Percentiles rank a stretch among this genome's conserved stretches.
Conservation (phyloP, 1,140 invertebrate species). For the Scaptomyza hsui region DNA sequence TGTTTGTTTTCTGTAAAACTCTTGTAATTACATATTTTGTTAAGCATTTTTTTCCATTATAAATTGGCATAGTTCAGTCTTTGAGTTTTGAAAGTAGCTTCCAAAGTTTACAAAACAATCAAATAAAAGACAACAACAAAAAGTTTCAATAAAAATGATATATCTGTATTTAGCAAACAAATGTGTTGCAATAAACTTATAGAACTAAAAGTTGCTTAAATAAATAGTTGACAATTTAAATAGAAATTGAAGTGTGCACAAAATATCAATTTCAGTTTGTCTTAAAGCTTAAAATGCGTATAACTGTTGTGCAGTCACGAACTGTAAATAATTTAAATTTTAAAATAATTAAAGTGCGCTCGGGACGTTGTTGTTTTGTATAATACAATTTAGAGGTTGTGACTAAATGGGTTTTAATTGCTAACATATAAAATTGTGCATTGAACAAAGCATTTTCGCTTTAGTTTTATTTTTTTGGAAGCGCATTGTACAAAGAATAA, state of each 20-base stretch:
- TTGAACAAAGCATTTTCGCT: conserved; percentile 52
- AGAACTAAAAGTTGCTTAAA: conserved; percentile 28
- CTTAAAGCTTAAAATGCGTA: conserved; percentile 47
- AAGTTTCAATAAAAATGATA: conserved; percentile 20
- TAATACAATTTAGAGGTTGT: conserved; percentile 60
- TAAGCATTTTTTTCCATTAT: conserved; percentile 26
- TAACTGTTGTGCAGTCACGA: conserved; percentile 24
- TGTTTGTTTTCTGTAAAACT: conserved; percentile 31
- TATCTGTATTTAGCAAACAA: conserved; percentile 41
- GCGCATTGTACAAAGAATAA: conserved; percentile 47
- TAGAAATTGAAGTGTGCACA: conserved; percentile 21
- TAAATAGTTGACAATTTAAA: conserved; percentile 20
- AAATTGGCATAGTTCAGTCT: conserved; percentile 52
- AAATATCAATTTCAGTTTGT: conserved; percentile 21
- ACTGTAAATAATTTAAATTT: conserved; percentile 20
- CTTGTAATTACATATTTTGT: conserved; percentile 26
- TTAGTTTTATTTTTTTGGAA: conserved; percentile 51
- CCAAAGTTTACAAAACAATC: conserved; percentile 1
- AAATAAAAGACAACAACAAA: conserved; percentile 18
- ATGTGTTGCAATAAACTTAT: conserved; percentile 20
- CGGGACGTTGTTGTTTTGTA: conserved; percentile 58
- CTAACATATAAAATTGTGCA: conserved; percentile 52
- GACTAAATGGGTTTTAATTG: conserved; percentile 31
- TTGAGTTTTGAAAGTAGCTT: conserved; percentile 35
- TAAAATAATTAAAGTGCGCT: conserved; percentile 33